These are phyloP conservation scores for Drosophila nr. perissopoda DNA, from an alignment of 2,888 invertebrate species.

Conservation along the genomic window DNA sequence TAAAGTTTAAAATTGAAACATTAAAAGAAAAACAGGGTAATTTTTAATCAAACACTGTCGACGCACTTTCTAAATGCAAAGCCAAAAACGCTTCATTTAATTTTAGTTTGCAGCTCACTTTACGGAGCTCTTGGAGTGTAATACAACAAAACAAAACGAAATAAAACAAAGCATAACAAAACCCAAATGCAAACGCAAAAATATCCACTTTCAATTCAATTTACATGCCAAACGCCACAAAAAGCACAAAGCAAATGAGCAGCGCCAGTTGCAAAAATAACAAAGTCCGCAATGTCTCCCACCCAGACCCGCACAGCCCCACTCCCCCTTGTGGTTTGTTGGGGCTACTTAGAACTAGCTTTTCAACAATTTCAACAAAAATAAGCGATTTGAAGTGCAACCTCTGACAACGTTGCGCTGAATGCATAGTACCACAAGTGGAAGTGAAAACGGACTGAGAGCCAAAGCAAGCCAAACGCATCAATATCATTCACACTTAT, in stretches of 20 bases:
- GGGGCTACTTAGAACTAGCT: slow-evolving; percentile 75
- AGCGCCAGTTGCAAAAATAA: slow-evolving; percentile 68
- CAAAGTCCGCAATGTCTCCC: slow-evolving; percentile 39
- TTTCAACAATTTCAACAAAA: slow-evolving; percentile 65
- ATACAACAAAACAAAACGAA: background rate
- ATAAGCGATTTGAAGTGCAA: slow-evolving; percentile 42
- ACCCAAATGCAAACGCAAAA: slow-evolving; percentile 54
- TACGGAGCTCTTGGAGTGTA: slow-evolving; percentile 1
- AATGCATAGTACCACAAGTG: slow-evolving; percentile 7
- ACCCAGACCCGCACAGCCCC: background rate
- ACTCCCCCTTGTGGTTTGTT: slow-evolving; percentile 19
- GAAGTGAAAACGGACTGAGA: background rate
- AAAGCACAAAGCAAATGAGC: slow-evolving; percentile 75
- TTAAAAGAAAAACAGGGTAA: slow-evolving; percentile 3
- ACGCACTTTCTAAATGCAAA: slow-evolving; percentile 24
- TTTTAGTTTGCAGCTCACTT: slow-evolving; percentile 39
- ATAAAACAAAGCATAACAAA: slow-evolving; percentile 32
- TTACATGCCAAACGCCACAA: slow-evolving; percentile 69
- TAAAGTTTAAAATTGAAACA: background rate
- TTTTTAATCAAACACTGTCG: background rate
- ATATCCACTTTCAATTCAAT: slow-evolving; percentile 76
- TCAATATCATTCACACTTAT: slow-evolving; percentile 45
- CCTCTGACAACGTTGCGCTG: slow-evolving; percentile 54
- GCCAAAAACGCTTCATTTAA: slow-evolving; percentile 25
- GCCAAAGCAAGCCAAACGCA: background rate